Evolutionary conservation across 2,797 vertebrate species (phyloP).

Genomic region (Spatula versicolor): DNA sequence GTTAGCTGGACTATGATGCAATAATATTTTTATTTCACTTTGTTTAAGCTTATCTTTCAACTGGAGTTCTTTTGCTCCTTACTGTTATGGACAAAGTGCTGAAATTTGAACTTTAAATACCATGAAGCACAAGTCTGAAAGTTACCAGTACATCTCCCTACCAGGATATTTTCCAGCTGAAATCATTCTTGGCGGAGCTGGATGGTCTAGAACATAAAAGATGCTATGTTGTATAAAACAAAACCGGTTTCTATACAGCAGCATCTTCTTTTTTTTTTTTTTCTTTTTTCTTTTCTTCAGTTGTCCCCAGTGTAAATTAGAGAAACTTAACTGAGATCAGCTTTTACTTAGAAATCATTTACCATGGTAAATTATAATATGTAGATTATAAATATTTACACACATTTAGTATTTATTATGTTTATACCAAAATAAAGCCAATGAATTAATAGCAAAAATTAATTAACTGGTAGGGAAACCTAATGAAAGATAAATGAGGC

Average conservation of each 20-base stretch:
- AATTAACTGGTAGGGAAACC: background rate
- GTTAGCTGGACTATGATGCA: background rate
- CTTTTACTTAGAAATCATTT: conserved; percentile 13
- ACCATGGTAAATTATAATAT: background rate
- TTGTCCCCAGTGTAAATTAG: background rate
- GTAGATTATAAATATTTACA: conserved; percentile 4
- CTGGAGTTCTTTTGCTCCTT: conserved; percentile 20
- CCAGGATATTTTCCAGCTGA: conserved; percentile 70
- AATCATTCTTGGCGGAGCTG: conserved; percentile 52
- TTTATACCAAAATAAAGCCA: background rate
- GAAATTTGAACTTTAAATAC: conserved; percentile 16
- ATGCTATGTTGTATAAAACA: conserved; percentile 10
- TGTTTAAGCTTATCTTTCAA: conserved; percentile 29
- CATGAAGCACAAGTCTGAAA: background rate
- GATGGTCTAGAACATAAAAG: conserved; percentile 53
- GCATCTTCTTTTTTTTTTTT: background rate
- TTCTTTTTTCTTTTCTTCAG: background rate
- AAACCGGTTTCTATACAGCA: background rate
- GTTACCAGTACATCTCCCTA: background rate
- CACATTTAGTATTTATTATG: background rate
- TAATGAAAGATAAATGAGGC: background rate
- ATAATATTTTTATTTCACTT: conserved; percentile 27
- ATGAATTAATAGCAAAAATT: background rate
- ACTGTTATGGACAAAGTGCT: conserved; percentile 31
- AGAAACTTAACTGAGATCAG: background rate